These are phyloP conservation scores for Grammomys dolichurus DNA, from an alignment of 2,113 vertebrate species.

Conservation along the genomic window DNA sequence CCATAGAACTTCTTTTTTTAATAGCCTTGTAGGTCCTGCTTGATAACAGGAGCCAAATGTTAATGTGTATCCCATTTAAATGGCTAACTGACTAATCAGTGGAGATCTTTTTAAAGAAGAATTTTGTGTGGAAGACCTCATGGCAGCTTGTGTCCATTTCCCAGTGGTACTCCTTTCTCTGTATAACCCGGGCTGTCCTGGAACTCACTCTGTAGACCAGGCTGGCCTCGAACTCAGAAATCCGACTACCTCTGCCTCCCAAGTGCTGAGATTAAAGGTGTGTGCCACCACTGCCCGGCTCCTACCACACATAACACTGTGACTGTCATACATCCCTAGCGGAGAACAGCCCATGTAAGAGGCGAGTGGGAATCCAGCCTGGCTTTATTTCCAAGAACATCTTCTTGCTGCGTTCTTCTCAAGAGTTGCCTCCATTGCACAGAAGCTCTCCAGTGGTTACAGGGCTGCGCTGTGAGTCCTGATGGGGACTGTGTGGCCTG, in stretches of 20 bases:
- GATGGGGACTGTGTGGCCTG: background rate
- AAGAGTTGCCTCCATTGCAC: fast-evolving
- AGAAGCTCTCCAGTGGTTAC: background rate
- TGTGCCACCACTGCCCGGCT: too few relatives aligned
- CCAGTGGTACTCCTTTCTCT: background rate
- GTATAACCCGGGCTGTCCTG: too few relatives aligned
- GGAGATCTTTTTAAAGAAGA: background rate
- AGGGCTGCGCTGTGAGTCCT: background rate
- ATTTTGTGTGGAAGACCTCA: background rate
- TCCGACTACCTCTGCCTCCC: too few relatives aligned
- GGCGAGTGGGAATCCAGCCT: background rate
- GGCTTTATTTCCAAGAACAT: background rate
- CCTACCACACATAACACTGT: background rate
- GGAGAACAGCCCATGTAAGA: background rate
- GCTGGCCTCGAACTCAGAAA: too few relatives aligned
- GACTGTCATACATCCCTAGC: background rate
- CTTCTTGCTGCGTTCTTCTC: background rate
- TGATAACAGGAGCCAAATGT: background rate
- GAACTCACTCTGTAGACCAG: too few relatives aligned
- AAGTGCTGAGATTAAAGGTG: too few relatives aligned
- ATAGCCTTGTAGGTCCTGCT: background rate
- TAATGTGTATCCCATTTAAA: background rate
- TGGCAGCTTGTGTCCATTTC: too few relatives aligned
- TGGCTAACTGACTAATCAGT: background rate
- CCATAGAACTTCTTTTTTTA: background rate